Conservation (phyloP, 2,888 invertebrate species). For the Rhynchonema sp. region DNA sequence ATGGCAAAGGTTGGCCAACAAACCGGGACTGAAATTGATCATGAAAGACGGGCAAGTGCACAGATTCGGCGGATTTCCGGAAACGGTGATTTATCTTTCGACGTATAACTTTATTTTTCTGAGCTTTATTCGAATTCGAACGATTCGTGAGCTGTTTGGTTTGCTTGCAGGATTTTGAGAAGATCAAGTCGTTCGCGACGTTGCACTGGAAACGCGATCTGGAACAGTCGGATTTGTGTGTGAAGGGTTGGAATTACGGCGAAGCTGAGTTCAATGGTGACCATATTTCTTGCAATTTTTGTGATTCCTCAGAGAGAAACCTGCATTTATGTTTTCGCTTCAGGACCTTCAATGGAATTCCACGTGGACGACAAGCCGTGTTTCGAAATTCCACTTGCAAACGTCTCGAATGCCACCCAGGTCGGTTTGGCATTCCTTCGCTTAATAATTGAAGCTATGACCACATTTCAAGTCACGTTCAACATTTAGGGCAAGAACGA, state of each 20-base stretch:
- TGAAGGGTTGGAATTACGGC: slow-evolving; percentile 99
- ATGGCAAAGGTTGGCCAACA: background rate
- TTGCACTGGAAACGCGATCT: slow-evolving; percentile 55
- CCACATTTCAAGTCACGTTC: too few relatives aligned
- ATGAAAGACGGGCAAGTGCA: background rate
- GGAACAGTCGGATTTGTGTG: slow-evolving; percentile 69
- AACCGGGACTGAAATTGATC: slow-evolving; percentile 4
- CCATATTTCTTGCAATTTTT: too few relatives aligned
- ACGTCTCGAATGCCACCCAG: slow-evolving; percentile 88
- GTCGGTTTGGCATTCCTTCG: too few relatives aligned
- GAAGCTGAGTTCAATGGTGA: slow-evolving; percentile 66
- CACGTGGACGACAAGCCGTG: slow-evolving; percentile 15
- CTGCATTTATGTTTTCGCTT: background rate
- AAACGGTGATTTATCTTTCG: too few relatives aligned
- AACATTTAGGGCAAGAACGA: slow-evolving; percentile 96
- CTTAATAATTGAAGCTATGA: too few relatives aligned
- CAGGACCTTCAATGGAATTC: slow-evolving; percentile 17
- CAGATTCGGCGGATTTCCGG: too few relatives aligned
- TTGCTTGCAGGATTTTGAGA: slow-evolving; percentile 72
- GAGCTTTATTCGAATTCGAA: background rate
- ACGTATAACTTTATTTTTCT: too few relatives aligned
- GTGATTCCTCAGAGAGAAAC: too few relatives aligned
- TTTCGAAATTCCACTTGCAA: slow-evolving; percentile 52
- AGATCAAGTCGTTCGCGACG: slow-evolving; percentile 68
- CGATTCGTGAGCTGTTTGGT: too few relatives aligned